Evolutionary conservation across 2,113 vertebrate species (phyloP), one percentile per base, ranked within the genome.

Genomic region (Maccullochella peelii): DNA sequence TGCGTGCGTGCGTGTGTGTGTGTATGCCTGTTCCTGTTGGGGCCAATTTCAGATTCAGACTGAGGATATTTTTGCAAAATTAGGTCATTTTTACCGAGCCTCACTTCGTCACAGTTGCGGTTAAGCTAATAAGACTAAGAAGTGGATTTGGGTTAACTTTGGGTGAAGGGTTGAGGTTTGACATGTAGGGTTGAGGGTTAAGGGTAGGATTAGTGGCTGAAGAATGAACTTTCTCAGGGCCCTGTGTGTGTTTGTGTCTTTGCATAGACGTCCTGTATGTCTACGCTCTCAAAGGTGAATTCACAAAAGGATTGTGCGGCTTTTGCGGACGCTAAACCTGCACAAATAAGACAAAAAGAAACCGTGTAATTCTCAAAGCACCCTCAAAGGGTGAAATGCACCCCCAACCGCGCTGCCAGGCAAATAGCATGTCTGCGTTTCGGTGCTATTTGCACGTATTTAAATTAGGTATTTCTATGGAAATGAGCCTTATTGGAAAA

Each of bases 1-100:
- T 77, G 58, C 44, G 40, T 52, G 59, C 40, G 42, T 14, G 21
- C 15, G 20, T 71, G 15, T 27, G 49, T 49, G 55, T 14, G 25
- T 8, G 27, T 38, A n/a, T 50, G 36, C n/a, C 36, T 71, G 49
- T 42, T 18, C 25, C 57, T 70, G 30, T 77, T 25, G 25, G 40
- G 42, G 52, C 21, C 59, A 54, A 69, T 81, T 65, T 74, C n/a
- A 81, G 23, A 67, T 66, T 78, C 70, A 65, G 44, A 62, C 58
- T 65, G 23, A 86, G 70, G 66, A 79, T 47, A 42, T 83, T 74
- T 83, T 71, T 83, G 52, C 23, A 58, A 71, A 85, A 72, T 78
- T 30, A 74, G 77, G 63, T 79, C 40, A 73, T 83, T 84, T 49
- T 65, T 44, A 76, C 75, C 0, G 3, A 33, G 40, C 59, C 23